Percentiles rank a stretch among this genome's conserved stretches.
These are phyloP conservation scores for Lapara coniferarum DNA, from an alignment of 2,888 invertebrate genomes.

Conservation along the genomic window DNA sequence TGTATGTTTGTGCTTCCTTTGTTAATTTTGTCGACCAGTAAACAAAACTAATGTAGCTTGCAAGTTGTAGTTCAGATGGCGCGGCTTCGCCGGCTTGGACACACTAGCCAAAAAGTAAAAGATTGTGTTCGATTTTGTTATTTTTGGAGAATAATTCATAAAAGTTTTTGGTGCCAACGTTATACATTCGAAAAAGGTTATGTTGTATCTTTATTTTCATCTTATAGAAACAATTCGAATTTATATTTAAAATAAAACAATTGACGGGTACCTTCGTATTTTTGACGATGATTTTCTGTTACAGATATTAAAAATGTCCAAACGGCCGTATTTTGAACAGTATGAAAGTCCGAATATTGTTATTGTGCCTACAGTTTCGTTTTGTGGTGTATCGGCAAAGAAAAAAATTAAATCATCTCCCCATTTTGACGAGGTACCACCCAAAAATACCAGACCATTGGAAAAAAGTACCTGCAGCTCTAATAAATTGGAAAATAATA, in stretches of 20 bases:
- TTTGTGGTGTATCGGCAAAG: background rate
- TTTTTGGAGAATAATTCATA: background rate
- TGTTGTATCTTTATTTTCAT: background rate
- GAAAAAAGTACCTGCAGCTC: background rate
- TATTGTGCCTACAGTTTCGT: conserved; percentile 33
- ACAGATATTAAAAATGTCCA: conserved; percentile 34
- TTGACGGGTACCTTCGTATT: conserved; percentile 1
- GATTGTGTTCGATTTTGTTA: too few species aligned
- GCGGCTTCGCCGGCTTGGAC: background rate
- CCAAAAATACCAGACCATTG: background rate
- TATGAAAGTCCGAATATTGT: conserved; percentile 51
- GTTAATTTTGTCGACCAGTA: background rate
- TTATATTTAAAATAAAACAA: conserved; percentile 1
- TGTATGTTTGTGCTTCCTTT: conserved; percentile 4
- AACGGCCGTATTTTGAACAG: conserved; percentile 36
- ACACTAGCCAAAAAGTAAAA: background rate
- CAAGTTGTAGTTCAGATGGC: background rate
- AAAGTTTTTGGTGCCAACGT: background rate
- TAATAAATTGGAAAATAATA: background rate
- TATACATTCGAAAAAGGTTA: background rate
- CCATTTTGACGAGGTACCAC: background rate
- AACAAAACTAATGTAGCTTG: background rate
- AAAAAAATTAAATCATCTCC: conserved; percentile 1
- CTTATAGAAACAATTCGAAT: background rate
- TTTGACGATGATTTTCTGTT: background rate